These are phyloP conservation scores for Cryptoprocta ferox DNA, from an alignment of 2,797 vertebrate genomes.

Conservation along the genomic window DNA sequence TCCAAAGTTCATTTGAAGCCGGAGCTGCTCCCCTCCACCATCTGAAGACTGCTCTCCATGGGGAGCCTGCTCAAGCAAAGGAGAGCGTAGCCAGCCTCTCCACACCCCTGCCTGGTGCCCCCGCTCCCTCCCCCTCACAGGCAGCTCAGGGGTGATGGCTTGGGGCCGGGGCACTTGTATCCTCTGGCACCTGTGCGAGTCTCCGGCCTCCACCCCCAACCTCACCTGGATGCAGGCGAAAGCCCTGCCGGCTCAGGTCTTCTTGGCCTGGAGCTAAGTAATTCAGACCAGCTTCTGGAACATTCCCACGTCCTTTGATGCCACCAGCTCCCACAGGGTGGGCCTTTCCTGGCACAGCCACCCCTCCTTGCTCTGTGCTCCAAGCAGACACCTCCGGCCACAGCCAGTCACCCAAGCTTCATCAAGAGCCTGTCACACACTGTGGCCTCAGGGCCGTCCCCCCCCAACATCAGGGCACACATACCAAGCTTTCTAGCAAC, in stretches of 20 bases:
- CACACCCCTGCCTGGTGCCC: background rate
- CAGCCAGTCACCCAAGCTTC: background rate
- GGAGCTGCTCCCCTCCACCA: background rate
- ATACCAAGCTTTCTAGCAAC: background rate
- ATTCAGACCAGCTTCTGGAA: background rate
- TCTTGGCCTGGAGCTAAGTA: background rate
- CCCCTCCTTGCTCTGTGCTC: background rate
- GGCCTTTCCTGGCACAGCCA: background rate
- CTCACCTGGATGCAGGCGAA: rapidly evolving
- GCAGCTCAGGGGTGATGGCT: background rate
- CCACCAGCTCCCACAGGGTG: background rate
- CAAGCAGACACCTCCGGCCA: background rate
- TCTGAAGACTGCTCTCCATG: background rate
- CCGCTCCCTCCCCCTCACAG: background rate
- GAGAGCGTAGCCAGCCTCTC: background rate
- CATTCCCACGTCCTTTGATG: too few species aligned
- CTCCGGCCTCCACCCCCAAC: background rate
- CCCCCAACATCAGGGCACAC: background rate
- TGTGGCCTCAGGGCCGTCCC: too few species aligned
- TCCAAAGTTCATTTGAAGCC: background rate
- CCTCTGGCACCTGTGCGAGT: background rate
- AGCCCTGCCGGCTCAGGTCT: background rate
- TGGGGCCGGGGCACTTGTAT: background rate
- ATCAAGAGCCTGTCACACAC: background rate
- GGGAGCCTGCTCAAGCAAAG: background rate